These are phyloP conservation scores for Microtus richardsoni DNA, from an alignment of 2,113 vertebrate species.

Conservation along the genomic window DNA sequence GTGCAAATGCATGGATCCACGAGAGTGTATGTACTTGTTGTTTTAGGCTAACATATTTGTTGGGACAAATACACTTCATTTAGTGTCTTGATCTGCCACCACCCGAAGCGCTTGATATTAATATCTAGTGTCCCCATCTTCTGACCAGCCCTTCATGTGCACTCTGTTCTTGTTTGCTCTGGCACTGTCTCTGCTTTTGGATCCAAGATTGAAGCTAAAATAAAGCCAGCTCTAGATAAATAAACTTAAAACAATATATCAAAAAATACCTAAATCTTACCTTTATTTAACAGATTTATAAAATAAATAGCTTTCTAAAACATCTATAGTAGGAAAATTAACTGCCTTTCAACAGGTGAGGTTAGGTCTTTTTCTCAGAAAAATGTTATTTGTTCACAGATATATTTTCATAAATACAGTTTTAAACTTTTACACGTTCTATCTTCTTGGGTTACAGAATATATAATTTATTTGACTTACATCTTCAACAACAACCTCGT, in stretches of 20 bases:
- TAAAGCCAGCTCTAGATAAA: conserved; percentile 86
- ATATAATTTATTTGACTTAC: conserved; percentile 70
- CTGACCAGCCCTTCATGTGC: conserved; percentile 86
- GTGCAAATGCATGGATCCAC: too few relatives aligned
- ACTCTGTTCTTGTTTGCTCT: conserved; percentile 88
- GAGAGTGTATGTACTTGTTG: background rate
- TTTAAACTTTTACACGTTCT: conserved; percentile 49
- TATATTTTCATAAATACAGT: conserved; percentile 63
- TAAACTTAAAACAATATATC: conserved; percentile 86
- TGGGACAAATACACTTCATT: conserved; percentile 85
- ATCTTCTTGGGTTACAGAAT: background rate
- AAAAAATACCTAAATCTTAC: conserved; percentile 80
- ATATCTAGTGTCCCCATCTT: conserved; percentile 86
- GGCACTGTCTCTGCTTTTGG: conserved; percentile 83
- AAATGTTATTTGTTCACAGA: conserved; percentile 75
- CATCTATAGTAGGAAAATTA: conserved; percentile 80
- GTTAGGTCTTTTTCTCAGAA: conserved; percentile 78
- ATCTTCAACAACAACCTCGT: conserved; percentile 38
- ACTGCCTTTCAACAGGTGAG: conserved; percentile 79
- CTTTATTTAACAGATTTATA: conserved; percentile 84
- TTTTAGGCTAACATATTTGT: conserved; percentile 70
- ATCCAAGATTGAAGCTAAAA: conserved; percentile 86
- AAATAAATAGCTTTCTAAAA: conserved; percentile 82
- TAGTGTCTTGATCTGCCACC: conserved; percentile 82
- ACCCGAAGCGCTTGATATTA: conserved; percentile 81